Conservation (phyloP, 2,888 invertebrate species). For the Philereme transversata region DNA sequence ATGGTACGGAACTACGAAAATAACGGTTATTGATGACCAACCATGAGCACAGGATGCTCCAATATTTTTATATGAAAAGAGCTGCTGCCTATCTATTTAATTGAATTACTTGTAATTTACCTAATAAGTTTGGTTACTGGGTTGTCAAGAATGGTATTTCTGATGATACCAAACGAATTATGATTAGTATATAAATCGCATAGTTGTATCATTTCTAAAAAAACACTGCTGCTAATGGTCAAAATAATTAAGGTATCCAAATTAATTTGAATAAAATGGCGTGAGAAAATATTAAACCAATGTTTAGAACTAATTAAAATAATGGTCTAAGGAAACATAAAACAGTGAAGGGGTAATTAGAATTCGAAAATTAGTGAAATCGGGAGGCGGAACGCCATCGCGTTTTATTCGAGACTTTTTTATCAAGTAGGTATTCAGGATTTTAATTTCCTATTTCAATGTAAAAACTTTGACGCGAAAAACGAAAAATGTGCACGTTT, state of each 20-base stretch:
- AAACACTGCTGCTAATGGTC: conserved; percentile 7
- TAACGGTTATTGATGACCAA: background rate
- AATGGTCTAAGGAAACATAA: conserved; percentile 78
- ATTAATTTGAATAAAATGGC: conserved; percentile 61
- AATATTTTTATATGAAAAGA: background rate
- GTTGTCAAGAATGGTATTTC: too few relatives aligned
- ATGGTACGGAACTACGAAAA: conserved; percentile 3
- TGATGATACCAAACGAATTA: too few relatives aligned
- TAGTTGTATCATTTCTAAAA: background rate
- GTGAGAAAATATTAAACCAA: conserved; percentile 72
- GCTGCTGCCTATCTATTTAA: too few relatives aligned
- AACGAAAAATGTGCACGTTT: background rate
- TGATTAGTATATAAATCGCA: too few relatives aligned
- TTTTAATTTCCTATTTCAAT: background rate
- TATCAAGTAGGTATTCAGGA: background rate
- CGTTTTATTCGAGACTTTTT: conserved; percentile 14
- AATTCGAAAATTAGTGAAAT: conserved; percentile 68
- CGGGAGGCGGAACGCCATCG: conserved; percentile 50
- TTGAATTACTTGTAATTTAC: too few relatives aligned
- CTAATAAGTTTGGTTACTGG: too few relatives aligned
- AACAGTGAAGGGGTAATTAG: conserved; percentile 72
- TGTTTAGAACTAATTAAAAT: conserved; percentile 75
- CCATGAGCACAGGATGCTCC: background rate
- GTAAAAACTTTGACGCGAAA: background rate
- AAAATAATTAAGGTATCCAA: conserved; percentile 39